Evolutionary conservation across 2,888 invertebrate genomes (phyloP).

Genomic region (Lucinisca nassula): DNA sequence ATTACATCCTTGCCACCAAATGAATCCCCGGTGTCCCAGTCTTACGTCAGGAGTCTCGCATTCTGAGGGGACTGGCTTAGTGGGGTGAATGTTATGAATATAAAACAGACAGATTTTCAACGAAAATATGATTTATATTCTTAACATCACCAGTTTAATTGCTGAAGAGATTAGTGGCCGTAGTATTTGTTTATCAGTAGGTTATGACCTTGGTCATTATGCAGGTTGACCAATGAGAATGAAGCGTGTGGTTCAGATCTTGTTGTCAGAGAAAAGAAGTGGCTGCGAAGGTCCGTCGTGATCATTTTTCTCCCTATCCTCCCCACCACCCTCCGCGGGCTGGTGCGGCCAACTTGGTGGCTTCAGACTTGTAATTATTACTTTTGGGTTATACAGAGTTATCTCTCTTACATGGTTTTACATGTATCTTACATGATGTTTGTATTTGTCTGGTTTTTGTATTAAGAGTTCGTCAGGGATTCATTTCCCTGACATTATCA

Average conservation of each 20-base stretch:
- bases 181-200: not conserved
- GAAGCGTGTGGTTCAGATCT: not conserved
- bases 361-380: not conserved
- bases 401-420: not conserved
- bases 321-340: not conserved
- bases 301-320: not conserved
- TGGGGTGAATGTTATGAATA: not conserved
- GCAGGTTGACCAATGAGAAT: not conserved
- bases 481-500: not conserved
- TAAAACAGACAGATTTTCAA: not conserved
- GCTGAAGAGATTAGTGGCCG: not conserved
- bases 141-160: not conserved
- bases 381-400: not conserved
- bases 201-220: not conserved
- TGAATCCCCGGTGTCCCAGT: not conserved
- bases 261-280: not conserved
- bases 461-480: not conserved
- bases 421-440: not conserved
- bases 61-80: too few species aligned
- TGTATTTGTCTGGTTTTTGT: not conserved
- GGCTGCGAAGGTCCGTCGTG: not conserved
- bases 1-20: not conserved
- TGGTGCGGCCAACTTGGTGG: slow-evolving; percentile 5
- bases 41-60: not conserved
- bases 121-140: not conserved